Conservation (phyloP, 2,888 invertebrate genomes). For the Parthenolecanium corni region DNA sequence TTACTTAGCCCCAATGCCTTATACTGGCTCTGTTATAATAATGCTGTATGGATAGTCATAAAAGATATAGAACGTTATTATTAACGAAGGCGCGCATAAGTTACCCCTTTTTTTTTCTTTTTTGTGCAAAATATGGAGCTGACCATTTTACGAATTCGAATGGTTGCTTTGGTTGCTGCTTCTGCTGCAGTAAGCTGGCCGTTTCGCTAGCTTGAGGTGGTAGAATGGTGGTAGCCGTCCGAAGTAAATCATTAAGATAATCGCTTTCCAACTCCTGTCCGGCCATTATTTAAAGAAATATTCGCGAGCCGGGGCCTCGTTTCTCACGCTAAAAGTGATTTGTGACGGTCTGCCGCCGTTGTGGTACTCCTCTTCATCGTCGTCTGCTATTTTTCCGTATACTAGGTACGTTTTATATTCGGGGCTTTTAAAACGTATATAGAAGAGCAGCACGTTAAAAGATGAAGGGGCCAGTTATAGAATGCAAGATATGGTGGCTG, state of each 20-base stretch:
- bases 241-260: constrained; percentile 28
- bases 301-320: constrained; percentile 27
- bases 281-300: constrained; percentile 28
- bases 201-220: constrained; percentile 26
- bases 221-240: constrained; percentile 14
- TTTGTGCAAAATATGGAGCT: constrained; percentile 27
- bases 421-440: no score
- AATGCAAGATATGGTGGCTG: no score
- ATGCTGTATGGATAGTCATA: constrained; percentile 24
- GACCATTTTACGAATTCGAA: constrained; percentile 28
- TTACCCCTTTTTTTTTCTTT: constrained; percentile 26
- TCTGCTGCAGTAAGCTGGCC: constrained; percentile 5
- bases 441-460: no score
- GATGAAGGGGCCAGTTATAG: no score
- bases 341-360: constrained; percentile 22
- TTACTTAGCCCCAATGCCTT: neutral
- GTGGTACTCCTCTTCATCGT: neutral
- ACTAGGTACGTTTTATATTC: neutral
- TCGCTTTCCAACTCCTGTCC: constrained; percentile 28
- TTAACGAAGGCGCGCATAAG: constrained; percentile 28
- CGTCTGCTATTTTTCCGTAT: neutral
- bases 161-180: neutral
- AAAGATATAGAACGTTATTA: constrained; percentile 22
- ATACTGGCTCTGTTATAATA: no score
- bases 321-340: constrained; percentile 28